phyloP scores from a whole-genome alignment of 2,888 invertebrate species.

The Stenoptilia bipunctidactyla region DNA sequence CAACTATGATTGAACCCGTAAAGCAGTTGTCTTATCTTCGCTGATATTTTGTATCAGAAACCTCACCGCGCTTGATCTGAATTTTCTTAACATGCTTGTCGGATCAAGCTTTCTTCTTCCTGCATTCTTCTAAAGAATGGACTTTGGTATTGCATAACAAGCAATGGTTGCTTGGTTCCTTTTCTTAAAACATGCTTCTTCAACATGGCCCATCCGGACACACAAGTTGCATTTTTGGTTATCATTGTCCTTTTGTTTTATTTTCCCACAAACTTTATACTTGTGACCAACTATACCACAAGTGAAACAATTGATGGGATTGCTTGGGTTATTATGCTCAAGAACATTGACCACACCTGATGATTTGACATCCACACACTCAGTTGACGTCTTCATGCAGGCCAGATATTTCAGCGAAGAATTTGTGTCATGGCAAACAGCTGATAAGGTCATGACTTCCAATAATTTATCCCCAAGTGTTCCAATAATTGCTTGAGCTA shows the following conservation, averaged over 20 bases:
- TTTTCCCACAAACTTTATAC: constrained; percentile 1
- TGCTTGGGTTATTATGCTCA: too few relatives aligned
- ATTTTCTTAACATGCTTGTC: constrained; percentile 3
- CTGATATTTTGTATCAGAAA: constrained; percentile 9
- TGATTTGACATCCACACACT: not conserved
- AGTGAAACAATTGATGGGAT: too few relatives aligned
- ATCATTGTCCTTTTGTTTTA: not conserved
- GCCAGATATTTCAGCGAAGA: constrained; percentile 8
- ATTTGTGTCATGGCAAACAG: constrained; percentile 9
- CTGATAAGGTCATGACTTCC: constrained; percentile 11
- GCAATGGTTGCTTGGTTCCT: constrained; percentile 5
- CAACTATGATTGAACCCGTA: too few relatives aligned
- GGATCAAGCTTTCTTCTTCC: not conserved
- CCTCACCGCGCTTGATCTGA: constrained; percentile 2
- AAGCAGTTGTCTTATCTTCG: too few relatives aligned
- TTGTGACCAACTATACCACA: constrained; percentile 11
- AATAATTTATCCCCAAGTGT: constrained; percentile 10
- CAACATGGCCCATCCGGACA: constrained; percentile 5
- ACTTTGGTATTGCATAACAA: constrained; percentile 5
- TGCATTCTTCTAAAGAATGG: constrained; percentile 8
- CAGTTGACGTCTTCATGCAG: not conserved
- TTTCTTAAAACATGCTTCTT: constrained; percentile 7
- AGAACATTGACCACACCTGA: too few relatives aligned
- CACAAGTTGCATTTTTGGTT: constrained; percentile 2
- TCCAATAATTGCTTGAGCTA: constrained; percentile 11